Percentiles rank a stretch among this genome's conserved stretches.
These are phyloP conservation scores for Phodopus roborovskii DNA, from an alignment of 2,113 vertebrate genomes.

Conservation along the genomic window DNA sequence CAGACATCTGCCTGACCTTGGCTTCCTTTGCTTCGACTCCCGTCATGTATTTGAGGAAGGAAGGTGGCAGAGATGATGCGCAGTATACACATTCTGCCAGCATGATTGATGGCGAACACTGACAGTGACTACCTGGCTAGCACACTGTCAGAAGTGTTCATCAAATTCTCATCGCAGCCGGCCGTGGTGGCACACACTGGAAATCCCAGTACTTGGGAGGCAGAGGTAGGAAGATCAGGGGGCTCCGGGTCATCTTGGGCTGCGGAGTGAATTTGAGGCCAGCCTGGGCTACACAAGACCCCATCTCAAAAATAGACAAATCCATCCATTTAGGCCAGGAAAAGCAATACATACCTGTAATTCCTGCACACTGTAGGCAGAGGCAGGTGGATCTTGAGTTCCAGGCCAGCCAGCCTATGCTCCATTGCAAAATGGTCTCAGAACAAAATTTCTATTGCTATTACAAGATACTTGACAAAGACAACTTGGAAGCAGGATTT, in stretches of 20 bases:
- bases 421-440: not conserved
- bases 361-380: too few relatives aligned
- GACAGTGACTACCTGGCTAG: not conserved
- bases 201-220: too few relatives aligned
- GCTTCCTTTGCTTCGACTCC: not conserved
- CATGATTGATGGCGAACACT: not conserved
- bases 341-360: too few relatives aligned
- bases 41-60: not conserved
- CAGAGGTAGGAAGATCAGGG: too few relatives aligned
- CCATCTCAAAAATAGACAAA: too few relatives aligned
- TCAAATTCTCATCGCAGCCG: not conserved
- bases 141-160: not conserved
- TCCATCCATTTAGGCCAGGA: too few relatives aligned
- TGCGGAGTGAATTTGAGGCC: too few relatives aligned
- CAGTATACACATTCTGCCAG: not conserved
- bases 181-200: not conserved
- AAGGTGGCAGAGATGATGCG: not conserved
- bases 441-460: not conserved
- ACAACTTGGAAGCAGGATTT: not conserved
- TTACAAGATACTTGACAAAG: not conserved
- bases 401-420: not conserved
- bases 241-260: too few relatives aligned
- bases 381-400: not conserved
- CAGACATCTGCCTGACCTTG: not conserved
- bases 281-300: too few relatives aligned